phyloP scores from a whole-genome alignment of 2,888 invertebrate genomes.

The Sinelater perroti region DNA sequence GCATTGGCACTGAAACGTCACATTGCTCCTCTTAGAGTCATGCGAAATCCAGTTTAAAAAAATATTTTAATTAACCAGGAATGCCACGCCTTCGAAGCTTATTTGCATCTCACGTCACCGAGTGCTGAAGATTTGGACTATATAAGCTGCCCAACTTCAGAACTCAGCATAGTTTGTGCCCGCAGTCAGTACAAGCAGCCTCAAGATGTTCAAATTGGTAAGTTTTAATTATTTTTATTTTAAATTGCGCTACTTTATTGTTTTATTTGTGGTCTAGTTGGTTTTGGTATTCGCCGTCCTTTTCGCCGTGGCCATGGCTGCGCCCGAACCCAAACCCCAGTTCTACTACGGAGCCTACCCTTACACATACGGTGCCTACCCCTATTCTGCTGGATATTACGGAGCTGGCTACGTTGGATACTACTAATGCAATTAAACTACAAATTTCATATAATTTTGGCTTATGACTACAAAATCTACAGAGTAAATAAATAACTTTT shows the following conservation, averaged over 20 bases:
- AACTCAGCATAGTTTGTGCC: slow-evolving; percentile 16
- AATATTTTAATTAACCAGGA: not conserved
- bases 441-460: no score
- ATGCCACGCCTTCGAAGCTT: not conserved
- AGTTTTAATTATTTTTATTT: slow-evolving; percentile 1
- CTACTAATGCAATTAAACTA: no score
- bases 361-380: slow-evolving; percentile 26
- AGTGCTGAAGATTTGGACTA: slow-evolving; percentile 6
- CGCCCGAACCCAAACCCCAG: slow-evolving; percentile 36
- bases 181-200: slow-evolving; percentile 10
- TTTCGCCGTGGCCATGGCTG: slow-evolving; percentile 38
- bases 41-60: no score
- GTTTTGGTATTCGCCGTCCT: slow-evolving; percentile 34
- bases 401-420: no score
- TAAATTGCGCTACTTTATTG: not conserved
- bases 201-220: slow-evolving; percentile 14
- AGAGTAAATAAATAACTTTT: no score
- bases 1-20: no score
- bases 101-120: not conserved
- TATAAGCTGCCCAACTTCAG: slow-evolving; percentile 8
- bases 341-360: slow-evolving; percentile 25
- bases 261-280: slow-evolving; percentile 28
- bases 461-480: no score
- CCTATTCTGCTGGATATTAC: slow-evolving; percentile 16
- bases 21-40: no score